A percentile compares a stretch with the other conserved stretches of the same genome.
Conservation (phyloP, 2,797 vertebrate genomes). For the Crocodylus rhombifer region DNA sequence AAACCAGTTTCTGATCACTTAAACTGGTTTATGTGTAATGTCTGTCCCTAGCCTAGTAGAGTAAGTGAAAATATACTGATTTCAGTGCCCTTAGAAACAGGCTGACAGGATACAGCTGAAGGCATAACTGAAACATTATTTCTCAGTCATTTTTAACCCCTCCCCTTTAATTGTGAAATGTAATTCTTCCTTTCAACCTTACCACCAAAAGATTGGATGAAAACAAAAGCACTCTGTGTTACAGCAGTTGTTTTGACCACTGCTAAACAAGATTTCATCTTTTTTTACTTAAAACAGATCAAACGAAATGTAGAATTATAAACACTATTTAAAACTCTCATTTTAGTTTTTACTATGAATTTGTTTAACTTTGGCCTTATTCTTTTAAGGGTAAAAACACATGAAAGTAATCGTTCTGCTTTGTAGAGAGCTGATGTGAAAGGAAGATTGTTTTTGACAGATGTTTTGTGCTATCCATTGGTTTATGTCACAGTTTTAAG, state of each 20-base stretch:
- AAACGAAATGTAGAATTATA: not conserved
- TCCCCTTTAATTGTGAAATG: not conserved
- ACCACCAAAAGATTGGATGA: not conserved
- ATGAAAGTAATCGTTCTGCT: conserved; percentile 16
- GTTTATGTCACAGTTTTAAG: conserved; percentile 67
- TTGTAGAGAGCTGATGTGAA: conserved; percentile 14
- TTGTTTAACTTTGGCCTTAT: conserved; percentile 14
- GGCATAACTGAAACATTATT: not conserved
- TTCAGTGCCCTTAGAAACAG: not conserved
- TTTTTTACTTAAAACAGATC: not conserved
- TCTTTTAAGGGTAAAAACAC: conserved; percentile 16
- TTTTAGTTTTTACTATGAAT: conserved; percentile 17
- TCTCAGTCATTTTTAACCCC: not conserved
- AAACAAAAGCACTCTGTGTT: not conserved
- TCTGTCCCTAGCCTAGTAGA: too few relatives aligned
- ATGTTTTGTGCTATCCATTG: conserved; percentile 50
- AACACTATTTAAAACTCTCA: not conserved
- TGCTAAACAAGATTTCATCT: not conserved
- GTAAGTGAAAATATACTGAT: not conserved
- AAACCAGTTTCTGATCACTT: too few relatives aligned
- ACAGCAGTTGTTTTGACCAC: not conserved
- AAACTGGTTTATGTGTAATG: too few relatives aligned
- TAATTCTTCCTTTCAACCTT: conserved; percentile 16
- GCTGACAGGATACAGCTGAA: not conserved
- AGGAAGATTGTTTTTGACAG: conserved; percentile 51